Base-by-base conservation (phyloP, 2,888 invertebrate species). In the Ceramica pisi region DNA sequence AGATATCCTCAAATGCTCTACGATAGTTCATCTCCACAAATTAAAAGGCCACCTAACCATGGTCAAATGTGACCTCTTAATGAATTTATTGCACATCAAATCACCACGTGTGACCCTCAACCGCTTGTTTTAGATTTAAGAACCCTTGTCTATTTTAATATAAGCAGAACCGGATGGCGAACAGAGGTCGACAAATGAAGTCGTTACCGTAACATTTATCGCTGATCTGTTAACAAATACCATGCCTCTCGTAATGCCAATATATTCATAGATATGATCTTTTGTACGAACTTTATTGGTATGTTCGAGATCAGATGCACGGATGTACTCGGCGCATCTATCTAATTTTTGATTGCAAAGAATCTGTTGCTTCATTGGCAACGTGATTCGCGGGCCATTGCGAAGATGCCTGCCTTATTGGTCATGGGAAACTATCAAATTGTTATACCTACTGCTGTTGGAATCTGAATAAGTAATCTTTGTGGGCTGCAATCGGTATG, bases 341-440 rank as follows among this genome's bases (percentile, higher is more conserved):
- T 74, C 55, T 60, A 67, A 78, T 79, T 81, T 81, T 73, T 67
- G 66, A 83, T 87, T 85, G 79, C 83, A 67, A 82, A 79, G 71
- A 76, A 72, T 82, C 59, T 66, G 82, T 91, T 90, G 81, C 87
- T 76, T 87, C 85, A 89, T 68, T 77, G 72, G 62, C 74, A 77
- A 68, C 77, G 78, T 88, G 87, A 89, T 89, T 87, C 80, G 85
- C 83, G 74, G 81, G 76, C 80, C 72, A 77, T 85, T 86, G 81
- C 83, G 73, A 85, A 85, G 81, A 86, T 67, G 71, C 86, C 80
- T 67, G 71, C 86, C 80, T 89, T 85, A 86, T 89, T 88, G 87
- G 91, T 88, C 89, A 91, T 93, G 91, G 88, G 91, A 92, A 91
- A 84, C 81, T 71, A 83, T 79, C 80, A 79, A 57, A 74, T 74